Evolutionary conservation across 2,888 invertebrate genomes (phyloP).

Genomic region (Drosophila melanosoma): DNA sequence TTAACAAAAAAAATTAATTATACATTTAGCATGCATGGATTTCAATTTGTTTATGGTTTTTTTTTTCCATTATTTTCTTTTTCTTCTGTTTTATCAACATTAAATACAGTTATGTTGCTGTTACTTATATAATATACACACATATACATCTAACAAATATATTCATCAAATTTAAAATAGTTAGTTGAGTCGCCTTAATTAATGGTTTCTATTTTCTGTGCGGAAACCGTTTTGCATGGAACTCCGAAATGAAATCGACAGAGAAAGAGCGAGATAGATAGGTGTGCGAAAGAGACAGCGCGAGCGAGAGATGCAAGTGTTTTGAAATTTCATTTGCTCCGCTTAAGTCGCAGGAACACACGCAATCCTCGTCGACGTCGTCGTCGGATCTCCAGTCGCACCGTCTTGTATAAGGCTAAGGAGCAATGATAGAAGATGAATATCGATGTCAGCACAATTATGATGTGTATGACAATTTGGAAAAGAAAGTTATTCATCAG

Average conservation of each 20-base stretch:
- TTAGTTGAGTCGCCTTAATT: conserved; percentile 14
- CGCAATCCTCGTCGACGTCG: neutral
- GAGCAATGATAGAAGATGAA: conserved; percentile 49
- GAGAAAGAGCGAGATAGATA: neutral
- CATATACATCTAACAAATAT: conserved; percentile 36
- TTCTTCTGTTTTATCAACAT: conserved; percentile 2
- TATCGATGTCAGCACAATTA: conserved; percentile 45
- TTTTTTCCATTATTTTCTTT: neutral
- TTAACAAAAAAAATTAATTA: neutral
- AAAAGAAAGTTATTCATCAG: conserved; percentile 24
- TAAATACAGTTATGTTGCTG: conserved; percentile 11
- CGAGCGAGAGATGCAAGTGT: neutral
- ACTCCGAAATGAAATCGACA: conserved; percentile 8
- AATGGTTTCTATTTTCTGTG: conserved; percentile 3
- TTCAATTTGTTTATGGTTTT: neutral
- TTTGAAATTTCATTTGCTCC: conserved; percentile 6
- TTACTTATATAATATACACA: conserved; percentile 25
- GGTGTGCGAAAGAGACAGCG: neutral
- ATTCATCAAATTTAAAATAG: neutral
- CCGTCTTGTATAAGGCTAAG: conserved; percentile 44
- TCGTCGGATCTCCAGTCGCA: conserved; percentile 14
- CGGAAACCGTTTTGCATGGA: conserved; percentile 38
- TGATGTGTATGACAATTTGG: conserved; percentile 27
- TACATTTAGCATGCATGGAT: conserved; percentile 8
- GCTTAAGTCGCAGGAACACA: conserved; percentile 6